Evolutionary conservation across 2,113 vertebrate species (phyloP).

Genomic region (Chaenocephalus aceratus): DNA sequence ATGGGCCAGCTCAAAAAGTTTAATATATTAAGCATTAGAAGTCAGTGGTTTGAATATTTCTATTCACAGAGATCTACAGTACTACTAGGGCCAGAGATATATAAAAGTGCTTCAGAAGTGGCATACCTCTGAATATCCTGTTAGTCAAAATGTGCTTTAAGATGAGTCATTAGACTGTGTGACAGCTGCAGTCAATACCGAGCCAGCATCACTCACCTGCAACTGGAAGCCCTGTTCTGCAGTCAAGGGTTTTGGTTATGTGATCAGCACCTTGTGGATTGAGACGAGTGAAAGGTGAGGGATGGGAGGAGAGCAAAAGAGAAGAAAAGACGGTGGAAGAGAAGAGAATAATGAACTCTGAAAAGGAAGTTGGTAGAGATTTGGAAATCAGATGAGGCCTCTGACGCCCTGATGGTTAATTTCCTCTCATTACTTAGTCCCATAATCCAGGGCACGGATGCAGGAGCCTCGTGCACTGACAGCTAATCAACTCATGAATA

Average conservation of each 20-base stretch:
- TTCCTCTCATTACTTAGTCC: slow-evolving; percentile 64
- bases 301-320: not conserved
- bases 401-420: slow-evolving; percentile 48
- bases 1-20: too few relatives aligned
- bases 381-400: slow-evolving; percentile 37
- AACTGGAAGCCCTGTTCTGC: slow-evolving; percentile 43
- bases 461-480: slow-evolving; percentile 31
- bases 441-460: slow-evolving; percentile 30
- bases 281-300: slow-evolving; percentile 6
- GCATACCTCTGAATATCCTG: slow-evolving; percentile 67
- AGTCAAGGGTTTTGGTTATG: slow-evolving; percentile 31
- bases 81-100: slow-evolving; percentile 29
- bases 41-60: slow-evolving; percentile 9
- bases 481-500: slow-evolving; percentile 72
- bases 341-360: too few relatives aligned
- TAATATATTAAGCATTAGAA: too few relatives aligned
- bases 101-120: slow-evolving; percentile 32
- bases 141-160: slow-evolving; percentile 67
- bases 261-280: slow-evolving; percentile 14
- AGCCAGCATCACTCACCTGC: slow-evolving; percentile 65
- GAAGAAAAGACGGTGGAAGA: not conserved
- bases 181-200: slow-evolving; percentile 68
- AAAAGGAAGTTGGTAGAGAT: slow-evolving; percentile 8
- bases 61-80: slow-evolving; percentile 11
- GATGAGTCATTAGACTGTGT: slow-evolving; percentile 67